Evolutionary conservation across 2,797 vertebrate genomes (phyloP).

Genomic region (Arvicola amphibius): DNA sequence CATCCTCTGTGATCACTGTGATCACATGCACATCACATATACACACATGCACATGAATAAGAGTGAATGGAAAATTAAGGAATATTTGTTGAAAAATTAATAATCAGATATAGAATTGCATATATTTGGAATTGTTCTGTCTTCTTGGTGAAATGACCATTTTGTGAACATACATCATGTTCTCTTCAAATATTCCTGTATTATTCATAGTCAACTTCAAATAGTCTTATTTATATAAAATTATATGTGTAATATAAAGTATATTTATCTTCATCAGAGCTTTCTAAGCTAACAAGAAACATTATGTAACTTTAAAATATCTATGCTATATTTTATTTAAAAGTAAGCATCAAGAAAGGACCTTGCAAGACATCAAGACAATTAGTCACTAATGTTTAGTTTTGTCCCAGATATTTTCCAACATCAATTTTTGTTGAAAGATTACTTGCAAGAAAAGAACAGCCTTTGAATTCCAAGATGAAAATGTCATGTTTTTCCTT

Average conservation of each 20-base stretch:
- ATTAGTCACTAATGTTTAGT: conserved; percentile 2
- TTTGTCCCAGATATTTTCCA: conserved; percentile 51
- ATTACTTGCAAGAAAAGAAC: conserved; percentile 8
- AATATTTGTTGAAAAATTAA: neutral
- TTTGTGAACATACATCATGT: conserved; percentile 11
- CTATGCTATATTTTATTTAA: conserved; percentile 37
- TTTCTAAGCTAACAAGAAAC: conserved; percentile 45
- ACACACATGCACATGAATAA: neutral
- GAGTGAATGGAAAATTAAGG: neutral
- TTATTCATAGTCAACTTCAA: conserved; percentile 45
- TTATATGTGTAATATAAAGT: neutral
- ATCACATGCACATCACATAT: neutral
- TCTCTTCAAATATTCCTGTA: neutral
- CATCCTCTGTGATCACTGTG: neutral
- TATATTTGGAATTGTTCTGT: conserved; percentile 1
- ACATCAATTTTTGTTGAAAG: conserved; percentile 55
- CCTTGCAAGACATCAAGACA: conserved; percentile 14
- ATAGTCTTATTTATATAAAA: neutral
- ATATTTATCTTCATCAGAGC: neutral
- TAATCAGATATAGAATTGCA: neutral
- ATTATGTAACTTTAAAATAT: conserved; percentile 13
- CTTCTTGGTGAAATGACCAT: neutral
- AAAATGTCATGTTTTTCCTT: conserved; percentile 61
- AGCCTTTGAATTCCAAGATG: conserved; percentile 60
- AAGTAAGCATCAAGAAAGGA: neutral